Conservation (phyloP, 2,113 vertebrate genomes). For the Lipophrys pholis region DNA sequence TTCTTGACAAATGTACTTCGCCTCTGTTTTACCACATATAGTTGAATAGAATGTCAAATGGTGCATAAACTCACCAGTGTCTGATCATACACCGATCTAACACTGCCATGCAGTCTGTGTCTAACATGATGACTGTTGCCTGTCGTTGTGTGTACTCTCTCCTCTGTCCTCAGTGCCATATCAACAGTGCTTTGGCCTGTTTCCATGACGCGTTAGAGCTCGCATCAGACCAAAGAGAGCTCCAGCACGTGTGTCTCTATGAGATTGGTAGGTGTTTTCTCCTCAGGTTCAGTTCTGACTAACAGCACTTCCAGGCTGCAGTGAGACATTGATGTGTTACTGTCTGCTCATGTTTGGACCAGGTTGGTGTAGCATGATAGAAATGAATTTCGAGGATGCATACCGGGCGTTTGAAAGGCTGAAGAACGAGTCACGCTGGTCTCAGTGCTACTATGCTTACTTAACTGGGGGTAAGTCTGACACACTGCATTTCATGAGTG, state of each 20-base stretch:
- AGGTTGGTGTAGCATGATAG: constrained; percentile 99
- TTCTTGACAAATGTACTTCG: too few species aligned
- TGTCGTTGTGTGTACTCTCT: constrained; percentile 42
- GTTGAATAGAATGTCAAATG: constrained; percentile 17
- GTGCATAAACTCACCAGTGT: constrained; percentile 31
- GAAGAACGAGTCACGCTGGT: constrained; percentile 98
- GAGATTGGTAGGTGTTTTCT: constrained; percentile 90
- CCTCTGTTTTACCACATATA: constrained; percentile 1
- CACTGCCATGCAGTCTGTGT: constrained; percentile 36
- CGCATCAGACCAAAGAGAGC: constrained; percentile 96
- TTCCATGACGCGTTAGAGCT: constrained; percentile 97
- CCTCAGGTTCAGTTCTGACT: constrained; percentile 7
- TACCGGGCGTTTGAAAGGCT: constrained; percentile 93
- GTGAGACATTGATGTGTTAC: background rate
- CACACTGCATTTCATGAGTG: too few species aligned
- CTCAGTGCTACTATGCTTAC: constrained; percentile 98
- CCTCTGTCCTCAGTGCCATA: constrained; percentile 89
- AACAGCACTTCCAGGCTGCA: too few species aligned
- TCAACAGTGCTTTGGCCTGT: constrained; percentile 97
- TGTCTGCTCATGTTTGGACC: constrained; percentile 29
- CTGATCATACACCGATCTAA: constrained; percentile 22
- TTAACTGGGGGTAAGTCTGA: constrained; percentile 90
- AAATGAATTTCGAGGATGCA: constrained; percentile 96
- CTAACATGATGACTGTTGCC: constrained; percentile 42
- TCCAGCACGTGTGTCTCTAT: constrained; percentile 98